Evolutionary conservation across 2,888 invertebrate species (phyloP).

Genomic region (Agriopis leucophaearia): DNA sequence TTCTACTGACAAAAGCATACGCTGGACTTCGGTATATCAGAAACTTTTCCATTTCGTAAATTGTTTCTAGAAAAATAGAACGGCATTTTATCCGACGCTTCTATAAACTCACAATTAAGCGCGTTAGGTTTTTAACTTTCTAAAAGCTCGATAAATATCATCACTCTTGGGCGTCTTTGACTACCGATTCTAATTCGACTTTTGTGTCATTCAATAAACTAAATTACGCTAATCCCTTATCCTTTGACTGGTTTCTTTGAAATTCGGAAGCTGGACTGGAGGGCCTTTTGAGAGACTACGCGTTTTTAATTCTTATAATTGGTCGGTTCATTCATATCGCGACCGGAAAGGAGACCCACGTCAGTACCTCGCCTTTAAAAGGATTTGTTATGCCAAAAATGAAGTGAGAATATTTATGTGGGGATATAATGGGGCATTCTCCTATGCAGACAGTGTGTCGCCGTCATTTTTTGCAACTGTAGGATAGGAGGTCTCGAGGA

Average conservation of each 20-base stretch:
- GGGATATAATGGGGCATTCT: constrained; percentile 61
- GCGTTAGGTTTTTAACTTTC: constrained; percentile 32
- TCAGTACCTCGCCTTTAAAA: constrained; percentile 74
- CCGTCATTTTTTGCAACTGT: constrained; percentile 56
- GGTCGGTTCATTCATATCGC: constrained; percentile 70
- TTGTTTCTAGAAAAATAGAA: constrained; percentile 52
- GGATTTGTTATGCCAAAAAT: constrained; percentile 78
- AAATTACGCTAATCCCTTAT: constrained; percentile 75
- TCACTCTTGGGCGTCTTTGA: constrained; percentile 50
- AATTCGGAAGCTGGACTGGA: constrained; percentile 79
- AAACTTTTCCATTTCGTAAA: constrained; percentile 57
- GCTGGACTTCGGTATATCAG: constrained; percentile 60
- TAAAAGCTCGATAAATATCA: constrained; percentile 41
- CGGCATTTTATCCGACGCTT: constrained; percentile 29
- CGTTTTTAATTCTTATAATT: constrained; percentile 79
- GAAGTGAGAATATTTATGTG: constrained; percentile 68
- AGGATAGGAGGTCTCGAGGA: constrained; percentile 57
- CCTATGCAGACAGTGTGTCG: constrained; percentile 76
- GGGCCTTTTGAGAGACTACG: constrained; percentile 66
- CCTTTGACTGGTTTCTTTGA: constrained; percentile 74
- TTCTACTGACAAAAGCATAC: constrained; percentile 67
- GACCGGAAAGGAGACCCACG: constrained; percentile 82
- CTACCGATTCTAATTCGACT: constrained; percentile 48
- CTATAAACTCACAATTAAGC: constrained; percentile 9
- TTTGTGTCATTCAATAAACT: constrained; percentile 59